Conservation (phyloP, 2,113 vertebrate genomes). For the Corydoras sp. region DNA sequence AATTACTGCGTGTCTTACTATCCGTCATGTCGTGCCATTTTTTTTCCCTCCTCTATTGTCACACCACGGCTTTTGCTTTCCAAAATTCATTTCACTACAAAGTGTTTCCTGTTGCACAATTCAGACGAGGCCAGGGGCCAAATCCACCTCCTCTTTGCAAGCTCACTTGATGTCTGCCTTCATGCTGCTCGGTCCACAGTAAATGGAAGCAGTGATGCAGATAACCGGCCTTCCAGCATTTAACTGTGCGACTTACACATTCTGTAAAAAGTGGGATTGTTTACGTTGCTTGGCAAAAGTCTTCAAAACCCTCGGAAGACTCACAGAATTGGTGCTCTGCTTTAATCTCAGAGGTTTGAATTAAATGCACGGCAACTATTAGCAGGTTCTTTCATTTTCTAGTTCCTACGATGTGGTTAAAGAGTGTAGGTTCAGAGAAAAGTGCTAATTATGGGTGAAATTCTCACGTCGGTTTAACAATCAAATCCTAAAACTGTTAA, state of each 20-base stretch:
- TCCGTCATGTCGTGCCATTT: too few species aligned
- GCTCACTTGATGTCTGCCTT: constrained; percentile 17
- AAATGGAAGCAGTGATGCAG: constrained; percentile 41
- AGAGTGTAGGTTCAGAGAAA: too few species aligned
- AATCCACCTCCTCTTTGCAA: background rate
- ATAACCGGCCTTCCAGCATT: constrained; percentile 21
- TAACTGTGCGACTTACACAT: constrained; percentile 7
- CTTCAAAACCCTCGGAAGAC: constrained; percentile 39
- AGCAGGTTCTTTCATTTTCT: too few species aligned
- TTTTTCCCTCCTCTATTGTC: too few species aligned
- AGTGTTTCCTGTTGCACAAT: background rate
- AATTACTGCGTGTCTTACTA: too few species aligned
- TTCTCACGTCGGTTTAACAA: too few species aligned
- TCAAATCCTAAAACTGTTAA: too few species aligned
- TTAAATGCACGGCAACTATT: too few species aligned
- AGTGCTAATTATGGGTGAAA: too few species aligned
- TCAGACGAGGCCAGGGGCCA: constrained; percentile 3
- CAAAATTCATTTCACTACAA: background rate
- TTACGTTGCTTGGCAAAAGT: constrained; percentile 25
- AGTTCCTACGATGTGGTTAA: too few species aligned
- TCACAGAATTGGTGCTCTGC: constrained; percentile 34
- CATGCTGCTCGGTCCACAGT: constrained; percentile 18
- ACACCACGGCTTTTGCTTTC: too few species aligned
- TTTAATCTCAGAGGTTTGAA: constrained; percentile 43
- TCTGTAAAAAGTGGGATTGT: constrained; percentile 29